Evolutionary conservation across 2,888 invertebrate genomes (phyloP), one percentile per base, ranked within the genome.

Genomic region (Ashinkailepas kermadecensis): DNA sequence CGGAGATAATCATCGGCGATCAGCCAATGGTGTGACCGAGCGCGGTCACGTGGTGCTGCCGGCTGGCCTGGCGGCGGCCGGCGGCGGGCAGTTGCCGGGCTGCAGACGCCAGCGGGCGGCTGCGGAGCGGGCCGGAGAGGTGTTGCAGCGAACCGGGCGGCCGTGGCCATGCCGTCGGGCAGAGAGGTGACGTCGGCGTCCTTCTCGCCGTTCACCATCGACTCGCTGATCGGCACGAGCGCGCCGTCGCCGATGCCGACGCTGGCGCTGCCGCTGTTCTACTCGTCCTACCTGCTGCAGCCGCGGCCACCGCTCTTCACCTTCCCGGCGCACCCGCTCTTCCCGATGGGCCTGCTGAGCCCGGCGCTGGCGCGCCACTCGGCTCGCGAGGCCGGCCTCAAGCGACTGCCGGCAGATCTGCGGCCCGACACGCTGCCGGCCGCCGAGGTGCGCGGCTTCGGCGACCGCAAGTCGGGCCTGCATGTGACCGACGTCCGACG

Each of bases 221-320:
- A 74, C 56, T 54, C 74, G 18, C 74, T 74, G 54, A 23, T 74
- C 54, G 21, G 54, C 74, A 74, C 54, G 54, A 56, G 54, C 9
- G 74, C 54, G 54, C 21, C 74, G 74, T 15, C 74, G 74, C 54
- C 74, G 74, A 56, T 74, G 54, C 74, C 74, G 74, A 21, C 74
- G 56, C 54, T 74, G 74, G 54, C 74, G 21, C 74, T 74, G 74
- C 74, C 74, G 74, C 74, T 74, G 74, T 21, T 74, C 15, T 74
- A 74, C 74, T 74, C 74, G 18, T 74, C 74, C 39, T 74, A 74
- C 74, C 74, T 74, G 54, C 74, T 74, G 56, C 74, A 74, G 21
- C 56, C 74, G 9, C 54, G 74, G 56, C 74, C 74, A 21, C 74
- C 74, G 9, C 21, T 74, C 21, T 56, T 74, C 56, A 21, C 74